Percentiles rank a stretch among this genome's conserved stretches.
These are phyloP conservation scores for Drosophila ustulata DNA, from an alignment of 2,888 invertebrate genomes.

Conservation along the genomic window DNA sequence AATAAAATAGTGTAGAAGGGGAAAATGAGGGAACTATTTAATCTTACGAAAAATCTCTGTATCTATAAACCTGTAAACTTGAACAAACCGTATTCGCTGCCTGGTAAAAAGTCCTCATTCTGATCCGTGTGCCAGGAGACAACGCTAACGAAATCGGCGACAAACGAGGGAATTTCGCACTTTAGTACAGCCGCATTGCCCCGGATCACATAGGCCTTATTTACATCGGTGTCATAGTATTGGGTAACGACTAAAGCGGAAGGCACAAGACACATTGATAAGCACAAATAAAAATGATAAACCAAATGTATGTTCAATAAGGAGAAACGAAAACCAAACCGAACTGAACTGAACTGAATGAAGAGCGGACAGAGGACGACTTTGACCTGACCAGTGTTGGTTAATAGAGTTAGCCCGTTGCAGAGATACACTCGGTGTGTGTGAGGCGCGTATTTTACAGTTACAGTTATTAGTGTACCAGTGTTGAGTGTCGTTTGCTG, in stretches of 20 bases:
- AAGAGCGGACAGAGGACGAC: constrained; percentile 24
- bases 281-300: constrained; percentile 26
- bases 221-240: constrained; percentile 95
- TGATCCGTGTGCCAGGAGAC: constrained; percentile 93
- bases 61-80: not conserved
- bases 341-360: constrained; percentile 7
- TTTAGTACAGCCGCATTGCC: constrained; percentile 95
- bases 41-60: constrained; percentile 1
- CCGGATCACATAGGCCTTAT: constrained; percentile 95
- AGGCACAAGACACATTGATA: constrained; percentile 21
- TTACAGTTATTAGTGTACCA: constrained; percentile 67
- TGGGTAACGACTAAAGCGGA: constrained; percentile 92
- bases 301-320: constrained; percentile 30
- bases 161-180: constrained; percentile 96
- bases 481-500: constrained; percentile 26
- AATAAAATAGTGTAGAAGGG: constrained; percentile 28
- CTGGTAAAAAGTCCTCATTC: constrained; percentile 84
- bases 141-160: constrained; percentile 95
- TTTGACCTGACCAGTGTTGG: constrained; percentile 64
- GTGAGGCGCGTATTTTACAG: constrained; percentile 62
- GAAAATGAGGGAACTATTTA: constrained; percentile 11
- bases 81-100: constrained; percentile 85
- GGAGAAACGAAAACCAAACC: constrained; percentile 1
- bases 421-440: constrained; percentile 39
- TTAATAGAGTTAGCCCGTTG: constrained; percentile 63